These are phyloP conservation scores for Micrasema minimum DNA, from an alignment of 1,140 invertebrate genomes.

Conservation along the genomic window DNA sequence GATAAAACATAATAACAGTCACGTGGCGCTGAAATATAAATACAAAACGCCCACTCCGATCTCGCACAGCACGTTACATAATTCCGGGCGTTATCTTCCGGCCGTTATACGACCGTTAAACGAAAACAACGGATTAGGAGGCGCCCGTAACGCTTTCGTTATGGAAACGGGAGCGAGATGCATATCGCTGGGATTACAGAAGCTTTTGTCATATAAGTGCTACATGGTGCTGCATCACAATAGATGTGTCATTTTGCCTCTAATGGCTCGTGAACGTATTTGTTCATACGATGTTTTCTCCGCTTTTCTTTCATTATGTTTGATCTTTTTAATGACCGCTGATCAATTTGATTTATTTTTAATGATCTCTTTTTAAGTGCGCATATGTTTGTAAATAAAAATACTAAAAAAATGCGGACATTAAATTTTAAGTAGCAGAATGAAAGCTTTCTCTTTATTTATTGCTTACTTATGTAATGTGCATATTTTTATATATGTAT, in stretches of 20 bases:
- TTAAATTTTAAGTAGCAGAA: no score
- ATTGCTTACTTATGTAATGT: no score
- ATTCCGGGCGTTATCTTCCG: constrained; percentile 49
- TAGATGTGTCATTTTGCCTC: constrained; percentile 24
- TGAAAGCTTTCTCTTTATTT: no score
- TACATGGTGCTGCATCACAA: constrained; percentile 23
- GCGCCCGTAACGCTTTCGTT: constrained; percentile 39
- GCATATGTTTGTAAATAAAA: no score
- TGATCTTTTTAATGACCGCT: background rate
- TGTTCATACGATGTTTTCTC: background rate
- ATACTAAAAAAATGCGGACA: no score
- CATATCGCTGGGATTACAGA: constrained; percentile 43
- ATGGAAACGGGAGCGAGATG: constrained; percentile 40
- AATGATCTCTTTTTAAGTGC: no score
- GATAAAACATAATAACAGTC: constrained; percentile 54
- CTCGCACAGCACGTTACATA: constrained; percentile 50
- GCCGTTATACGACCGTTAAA: constrained; percentile 52
- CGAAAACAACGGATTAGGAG: constrained; percentile 54
- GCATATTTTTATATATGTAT: no score
- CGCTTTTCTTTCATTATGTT: background rate
- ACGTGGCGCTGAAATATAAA: constrained; percentile 54
- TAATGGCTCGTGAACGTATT: constrained; percentile 20
- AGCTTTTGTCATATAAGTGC: constrained; percentile 46
- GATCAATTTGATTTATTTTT: no score
- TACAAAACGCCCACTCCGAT: constrained; percentile 42